Evolutionary conservation across 2,797 vertebrate genomes (phyloP).

Genomic region (Anas acuta): DNA sequence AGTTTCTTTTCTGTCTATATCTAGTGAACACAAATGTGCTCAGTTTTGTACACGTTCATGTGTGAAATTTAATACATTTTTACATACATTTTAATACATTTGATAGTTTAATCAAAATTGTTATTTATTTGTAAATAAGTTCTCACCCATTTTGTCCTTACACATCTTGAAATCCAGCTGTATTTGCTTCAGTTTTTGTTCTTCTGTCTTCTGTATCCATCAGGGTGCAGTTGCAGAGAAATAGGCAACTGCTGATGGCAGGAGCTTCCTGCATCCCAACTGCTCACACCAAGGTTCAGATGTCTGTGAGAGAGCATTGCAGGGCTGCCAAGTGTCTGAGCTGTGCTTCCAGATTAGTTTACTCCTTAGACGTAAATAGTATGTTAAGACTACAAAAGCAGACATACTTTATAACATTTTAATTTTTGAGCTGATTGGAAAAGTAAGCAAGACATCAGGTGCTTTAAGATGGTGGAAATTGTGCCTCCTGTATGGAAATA

Average conservation of each 20-base stretch:
- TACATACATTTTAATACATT: no score
- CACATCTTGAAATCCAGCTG: background rate
- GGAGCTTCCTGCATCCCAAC: background rate
- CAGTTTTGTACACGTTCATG: background rate
- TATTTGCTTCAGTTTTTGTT: background rate
- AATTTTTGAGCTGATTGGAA: background rate
- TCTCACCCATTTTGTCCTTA: background rate
- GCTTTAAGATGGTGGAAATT: background rate
- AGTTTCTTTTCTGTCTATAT: background rate
- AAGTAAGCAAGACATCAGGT: background rate
- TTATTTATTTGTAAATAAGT: background rate
- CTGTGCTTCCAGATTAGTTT: background rate
- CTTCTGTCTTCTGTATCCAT: background rate
- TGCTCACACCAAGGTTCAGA: rapidly evolving
- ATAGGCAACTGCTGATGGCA: background rate
- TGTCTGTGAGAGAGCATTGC: background rate
- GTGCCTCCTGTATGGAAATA: background rate
- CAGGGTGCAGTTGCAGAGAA: background rate
- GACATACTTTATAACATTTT: background rate
- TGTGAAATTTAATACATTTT: background rate
- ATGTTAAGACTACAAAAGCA: no score
- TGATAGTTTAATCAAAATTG: background rate
- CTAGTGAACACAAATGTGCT: background rate
- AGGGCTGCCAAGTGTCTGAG: background rate
- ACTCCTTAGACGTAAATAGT: background rate